Evolutionary conservation across 2,888 invertebrate genomes (phyloP), one percentile per base, ranked within the genome.

Genomic region (Lutraria lutraria): DNA sequence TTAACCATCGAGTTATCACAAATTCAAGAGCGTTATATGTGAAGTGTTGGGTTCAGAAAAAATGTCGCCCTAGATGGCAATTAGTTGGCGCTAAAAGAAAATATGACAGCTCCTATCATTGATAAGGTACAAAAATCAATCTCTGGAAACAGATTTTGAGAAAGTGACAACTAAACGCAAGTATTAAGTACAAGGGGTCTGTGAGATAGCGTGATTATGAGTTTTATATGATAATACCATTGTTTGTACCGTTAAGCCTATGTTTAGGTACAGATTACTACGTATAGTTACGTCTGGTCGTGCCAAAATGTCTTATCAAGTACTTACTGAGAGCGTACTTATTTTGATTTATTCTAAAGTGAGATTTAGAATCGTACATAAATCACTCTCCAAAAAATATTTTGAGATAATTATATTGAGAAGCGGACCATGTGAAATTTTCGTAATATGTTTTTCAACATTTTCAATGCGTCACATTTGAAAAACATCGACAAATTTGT

Each of bases 91-190:
- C 34, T 85, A 54, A 60, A 31, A 34, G 25, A 29, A 54, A 80
- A 84, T 56, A 85, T 85, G 85, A 25, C 85, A 85, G 34, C 54
- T 76, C 4, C 15, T 56, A 21, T 68, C 43, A 76, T 19, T 15
- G 84, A 84, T 84, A 84, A 84, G 80, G 21, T 84, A 52, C n/a
- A 54, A 76, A 43, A 29, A 53, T 84, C 53, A 84, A 83, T 85
- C 82, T 87, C 60, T 81, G 81, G 85, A 89, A 91, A 89, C 89
- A 68, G 60, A 31, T 72, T 43, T 76, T 80, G 84, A 68, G 83
- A 92, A 90, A 86, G 90, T 90, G 90, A 88, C 92, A 90, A 80
- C n/a, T 76, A 89, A 88, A 86, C 79, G 54, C 31, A 52, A 83
- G 83, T 56, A 81, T 79, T 82, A 79, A 63, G 81, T 72, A 87